Evolutionary conservation across 2,888 invertebrate species (phyloP).

Genomic region (Danaus chrysippus): DNA sequence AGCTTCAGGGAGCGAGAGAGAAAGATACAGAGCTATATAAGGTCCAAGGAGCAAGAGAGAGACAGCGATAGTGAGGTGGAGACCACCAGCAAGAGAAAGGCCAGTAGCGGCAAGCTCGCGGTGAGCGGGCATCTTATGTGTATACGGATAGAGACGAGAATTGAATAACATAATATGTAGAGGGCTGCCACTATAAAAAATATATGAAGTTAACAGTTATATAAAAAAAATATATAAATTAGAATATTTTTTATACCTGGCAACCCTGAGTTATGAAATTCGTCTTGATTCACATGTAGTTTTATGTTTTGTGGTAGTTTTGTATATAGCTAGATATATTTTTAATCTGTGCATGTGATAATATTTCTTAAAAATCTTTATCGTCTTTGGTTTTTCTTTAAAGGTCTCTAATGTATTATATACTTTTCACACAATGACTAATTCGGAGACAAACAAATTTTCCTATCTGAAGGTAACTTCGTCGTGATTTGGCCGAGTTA

Average conservation of each 20-base stretch:
- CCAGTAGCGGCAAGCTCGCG: conserved; percentile 85
- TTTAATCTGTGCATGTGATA: neutral
- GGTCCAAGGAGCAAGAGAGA: conserved; percentile 74
- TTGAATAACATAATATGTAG: conserved; percentile 9
- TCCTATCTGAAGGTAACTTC: neutral
- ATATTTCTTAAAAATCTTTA: neutral
- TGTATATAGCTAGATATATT: neutral
- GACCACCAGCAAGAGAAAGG: conserved; percentile 74
- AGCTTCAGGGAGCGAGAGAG: conserved; percentile 75
- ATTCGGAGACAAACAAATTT: neutral
- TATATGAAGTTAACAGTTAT: too few species aligned
- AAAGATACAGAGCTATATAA: conserved; percentile 76
- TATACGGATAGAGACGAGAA: conserved; percentile 50
- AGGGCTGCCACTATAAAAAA: too few species aligned
- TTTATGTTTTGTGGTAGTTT: neutral
- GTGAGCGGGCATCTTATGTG: conserved; percentile 72
- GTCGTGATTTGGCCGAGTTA: neutral
- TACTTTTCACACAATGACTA: neutral
- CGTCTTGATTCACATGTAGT: neutral
- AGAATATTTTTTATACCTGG: too few species aligned
- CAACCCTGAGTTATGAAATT: neutral
- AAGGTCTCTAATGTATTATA: neutral
- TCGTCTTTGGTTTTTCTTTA: neutral
- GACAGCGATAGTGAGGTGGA: conserved; percentile 95
- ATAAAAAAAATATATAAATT: too few species aligned